phyloP scores from a whole-genome alignment of 1,140 invertebrate genomes.

The Hyles euphorbiae region DNA sequence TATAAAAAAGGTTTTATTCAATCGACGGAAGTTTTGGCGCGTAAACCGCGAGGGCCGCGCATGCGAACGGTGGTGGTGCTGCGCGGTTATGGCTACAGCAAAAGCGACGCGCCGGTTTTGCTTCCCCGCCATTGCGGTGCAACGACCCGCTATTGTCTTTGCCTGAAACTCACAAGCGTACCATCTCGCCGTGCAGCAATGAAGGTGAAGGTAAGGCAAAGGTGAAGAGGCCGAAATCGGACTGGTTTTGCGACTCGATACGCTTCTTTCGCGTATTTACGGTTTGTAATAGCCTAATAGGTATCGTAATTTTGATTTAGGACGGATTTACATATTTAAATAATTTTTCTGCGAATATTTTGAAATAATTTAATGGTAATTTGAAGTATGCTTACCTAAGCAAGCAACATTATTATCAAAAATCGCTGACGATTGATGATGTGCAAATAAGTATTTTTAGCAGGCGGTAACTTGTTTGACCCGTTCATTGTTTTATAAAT shows the following conservation, averaged over 20 bases:
- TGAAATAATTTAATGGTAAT: too few species aligned
- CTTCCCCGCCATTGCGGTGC: slow-evolving; percentile 55
- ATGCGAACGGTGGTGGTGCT: slow-evolving; percentile 41
- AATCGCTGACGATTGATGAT: too few species aligned
- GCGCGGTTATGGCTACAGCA: slow-evolving; percentile 50
- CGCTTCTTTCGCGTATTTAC: too few species aligned
- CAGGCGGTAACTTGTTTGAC: too few species aligned
- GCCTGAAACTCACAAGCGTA: not conserved
- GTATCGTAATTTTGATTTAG: too few species aligned
- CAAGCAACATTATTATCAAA: too few species aligned
- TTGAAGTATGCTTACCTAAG: too few species aligned
- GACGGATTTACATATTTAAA: too few species aligned
- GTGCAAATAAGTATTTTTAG: too few species aligned
- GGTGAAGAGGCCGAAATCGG: slow-evolving; percentile 3
- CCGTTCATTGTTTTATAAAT: too few species aligned
- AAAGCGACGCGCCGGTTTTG: slow-evolving; percentile 47
- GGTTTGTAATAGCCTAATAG: too few species aligned
- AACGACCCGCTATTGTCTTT: slow-evolving; percentile 45
- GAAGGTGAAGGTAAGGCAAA: slow-evolving; percentile 29
- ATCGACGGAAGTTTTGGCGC: slow-evolving; percentile 31
- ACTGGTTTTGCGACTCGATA: not conserved
- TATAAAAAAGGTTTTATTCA: not conserved
- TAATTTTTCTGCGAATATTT: too few species aligned
- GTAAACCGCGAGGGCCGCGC: slow-evolving; percentile 39
- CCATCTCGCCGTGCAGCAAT: not conserved